Conservation (phyloP, 2,797 vertebrate species). For the Sphaeramia orbicularis region DNA sequence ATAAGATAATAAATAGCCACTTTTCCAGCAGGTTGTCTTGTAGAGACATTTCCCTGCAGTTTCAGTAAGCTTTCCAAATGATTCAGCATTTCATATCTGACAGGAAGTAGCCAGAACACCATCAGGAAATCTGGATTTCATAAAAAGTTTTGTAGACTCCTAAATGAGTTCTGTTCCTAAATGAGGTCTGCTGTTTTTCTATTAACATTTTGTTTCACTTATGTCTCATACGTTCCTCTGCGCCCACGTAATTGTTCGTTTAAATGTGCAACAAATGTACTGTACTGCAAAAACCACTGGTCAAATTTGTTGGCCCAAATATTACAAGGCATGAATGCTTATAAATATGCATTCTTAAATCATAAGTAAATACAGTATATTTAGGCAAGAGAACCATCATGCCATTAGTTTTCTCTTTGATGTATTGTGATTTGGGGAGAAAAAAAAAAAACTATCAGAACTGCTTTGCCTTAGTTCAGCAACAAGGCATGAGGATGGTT, state of each 20-base stretch:
- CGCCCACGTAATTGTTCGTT: background rate
- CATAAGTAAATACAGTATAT: too few relatives aligned
- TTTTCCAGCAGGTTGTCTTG: slow-evolving; percentile 24
- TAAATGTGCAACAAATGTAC: background rate
- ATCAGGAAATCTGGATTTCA: background rate
- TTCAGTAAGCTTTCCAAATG: background rate
- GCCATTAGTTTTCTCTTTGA: slow-evolving; percentile 37
- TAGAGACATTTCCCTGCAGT: slow-evolving; percentile 6
- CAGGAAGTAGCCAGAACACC: background rate
- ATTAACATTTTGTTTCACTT: background rate
- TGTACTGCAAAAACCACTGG: background rate
- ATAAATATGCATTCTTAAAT: background rate
- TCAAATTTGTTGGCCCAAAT: background rate
- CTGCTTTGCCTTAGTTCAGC: slow-evolving; percentile 29
- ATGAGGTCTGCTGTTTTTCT: background rate
- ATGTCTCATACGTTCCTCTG: background rate
- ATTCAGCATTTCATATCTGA: slow-evolving; percentile 15
- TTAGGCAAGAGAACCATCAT: background rate
- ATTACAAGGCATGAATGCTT: background rate
- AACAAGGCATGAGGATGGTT: slow-evolving; percentile 31
- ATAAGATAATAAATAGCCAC: slow-evolving; percentile 59
- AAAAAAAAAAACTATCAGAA: slow-evolving; percentile 18
- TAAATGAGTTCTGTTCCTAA: background rate
- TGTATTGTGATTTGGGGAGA: background rate
- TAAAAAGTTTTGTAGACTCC: background rate